Evolutionary conservation across 2,113 vertebrate species (phyloP).

Genomic region (Epinephelus lanceolatus): DNA sequence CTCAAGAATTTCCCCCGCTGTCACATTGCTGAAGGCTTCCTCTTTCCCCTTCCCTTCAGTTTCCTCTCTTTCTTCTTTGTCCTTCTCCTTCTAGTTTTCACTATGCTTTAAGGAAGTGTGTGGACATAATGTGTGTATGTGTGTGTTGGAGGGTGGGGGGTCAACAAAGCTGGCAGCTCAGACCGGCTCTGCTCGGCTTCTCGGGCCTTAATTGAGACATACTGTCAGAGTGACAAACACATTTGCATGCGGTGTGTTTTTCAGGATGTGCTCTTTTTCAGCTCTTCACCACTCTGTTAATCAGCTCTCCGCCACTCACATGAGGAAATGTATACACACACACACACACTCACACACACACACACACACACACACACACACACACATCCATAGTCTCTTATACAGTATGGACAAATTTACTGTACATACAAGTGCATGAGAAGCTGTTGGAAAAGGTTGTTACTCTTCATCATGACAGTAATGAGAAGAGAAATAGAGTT

Average conservation of each 20-base stretch:
- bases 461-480: constrained; percentile 54
- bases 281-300: constrained; percentile 90
- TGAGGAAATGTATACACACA: constrained; percentile 11
- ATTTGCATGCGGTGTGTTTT: constrained; percentile 97
- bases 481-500: constrained; percentile 77
- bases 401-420: constrained; percentile 8
- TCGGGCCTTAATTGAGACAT: constrained; percentile 96
- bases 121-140: constrained; percentile 48
- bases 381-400: neutral
- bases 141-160: constrained; percentile 86
- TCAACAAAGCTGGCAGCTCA: constrained; percentile 89
- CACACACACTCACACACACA: neutral
- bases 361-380: neutral
- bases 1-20: constrained; percentile 59
- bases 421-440: neutral
- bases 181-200: constrained; percentile 83
- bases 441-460: neutral
- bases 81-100: constrained; percentile 53
- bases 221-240: constrained; percentile 98
- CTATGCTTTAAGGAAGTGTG: constrained; percentile 63
- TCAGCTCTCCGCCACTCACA: constrained; percentile 89
- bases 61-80: constrained; percentile 65
- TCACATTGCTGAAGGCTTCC: constrained; percentile 66
- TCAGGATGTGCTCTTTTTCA: constrained; percentile 88
- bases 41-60: constrained; percentile 54